phyloP scores from a whole-genome alignment of 2,113 vertebrate species.

The Chrysochloris asiatica region DNA sequence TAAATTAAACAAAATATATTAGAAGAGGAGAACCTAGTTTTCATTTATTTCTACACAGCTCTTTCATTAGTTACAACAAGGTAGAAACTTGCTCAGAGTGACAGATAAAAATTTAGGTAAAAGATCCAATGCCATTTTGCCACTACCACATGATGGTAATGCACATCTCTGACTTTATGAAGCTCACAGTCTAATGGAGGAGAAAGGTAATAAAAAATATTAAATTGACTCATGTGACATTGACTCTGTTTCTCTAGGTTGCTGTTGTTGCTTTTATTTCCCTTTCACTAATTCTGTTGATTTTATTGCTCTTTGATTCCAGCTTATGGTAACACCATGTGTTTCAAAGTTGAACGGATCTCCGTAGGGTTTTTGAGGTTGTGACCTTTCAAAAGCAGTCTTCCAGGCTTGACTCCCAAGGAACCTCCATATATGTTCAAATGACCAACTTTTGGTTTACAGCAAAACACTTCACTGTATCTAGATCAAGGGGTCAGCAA shows the following conservation, averaged over 20 bases:
- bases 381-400: too few species aligned
- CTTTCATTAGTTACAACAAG: background rate
- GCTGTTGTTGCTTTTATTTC: background rate
- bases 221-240: background rate
- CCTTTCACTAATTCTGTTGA: too few species aligned
- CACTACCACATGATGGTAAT: fast-evolving
- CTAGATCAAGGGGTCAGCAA: background rate
- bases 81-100: background rate
- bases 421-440: too few species aligned
- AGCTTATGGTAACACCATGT: background rate
- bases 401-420: too few species aligned
- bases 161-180: too few species aligned
- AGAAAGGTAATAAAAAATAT: too few species aligned
- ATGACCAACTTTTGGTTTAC: too few species aligned
- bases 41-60: background rate
- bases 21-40: background rate
- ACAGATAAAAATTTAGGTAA: background rate
- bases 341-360: background rate
- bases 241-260: background rate
- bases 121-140: background rate
- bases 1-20: background rate
- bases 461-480: too few species aligned
- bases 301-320: background rate
- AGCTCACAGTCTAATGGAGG: too few species aligned
- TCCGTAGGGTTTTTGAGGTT: too few species aligned